Conservation (phyloP, 1,140 invertebrate species). For the Drosophila ironensis region DNA sequence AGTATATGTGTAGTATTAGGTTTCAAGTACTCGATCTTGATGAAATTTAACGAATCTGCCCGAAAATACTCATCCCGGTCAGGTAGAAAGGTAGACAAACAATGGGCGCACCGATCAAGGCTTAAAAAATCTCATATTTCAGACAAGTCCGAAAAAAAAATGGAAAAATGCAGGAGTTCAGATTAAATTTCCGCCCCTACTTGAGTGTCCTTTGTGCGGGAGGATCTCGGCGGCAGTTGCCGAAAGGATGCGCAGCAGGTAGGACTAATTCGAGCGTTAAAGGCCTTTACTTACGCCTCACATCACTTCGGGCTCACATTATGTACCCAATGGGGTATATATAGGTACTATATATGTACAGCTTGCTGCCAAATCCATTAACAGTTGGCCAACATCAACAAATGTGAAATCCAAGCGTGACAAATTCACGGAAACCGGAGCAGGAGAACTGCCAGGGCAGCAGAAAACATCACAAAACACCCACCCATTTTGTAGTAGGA, state of each 20-base stretch:
- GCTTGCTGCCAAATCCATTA: slow-evolving; percentile 50
- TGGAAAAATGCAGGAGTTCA: slow-evolving; percentile 44
- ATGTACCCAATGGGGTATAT: not conserved
- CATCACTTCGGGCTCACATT: slow-evolving; percentile 33
- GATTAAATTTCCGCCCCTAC: slow-evolving; percentile 76
- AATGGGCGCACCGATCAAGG: slow-evolving; percentile 48
- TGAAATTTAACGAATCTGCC: slow-evolving; percentile 13
- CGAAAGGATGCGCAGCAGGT: slow-evolving; percentile 40
- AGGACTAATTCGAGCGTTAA: slow-evolving; percentile 78
- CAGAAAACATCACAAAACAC: slow-evolving; percentile 37
- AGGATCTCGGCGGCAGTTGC: not conserved
- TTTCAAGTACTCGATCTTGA: slow-evolving; percentile 61
- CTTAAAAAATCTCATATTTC: slow-evolving; percentile 73
- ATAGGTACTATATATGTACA: not conserved
- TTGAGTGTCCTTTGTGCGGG: slow-evolving; percentile 65
- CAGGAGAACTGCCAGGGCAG: slow-evolving; percentile 61
- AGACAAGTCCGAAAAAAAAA: slow-evolving; percentile 12
- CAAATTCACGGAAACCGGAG: slow-evolving; percentile 69
- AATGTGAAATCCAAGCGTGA: slow-evolving; percentile 77
- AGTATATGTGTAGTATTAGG: no score
- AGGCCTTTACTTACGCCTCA: slow-evolving; percentile 73
- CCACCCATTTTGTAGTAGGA: not conserved
- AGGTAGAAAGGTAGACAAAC: slow-evolving; percentile 58
- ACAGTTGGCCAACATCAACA: slow-evolving; percentile 75
- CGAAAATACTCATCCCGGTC: slow-evolving; percentile 9